Base-by-base conservation (phyloP, 2,888 invertebrate genomes). In the Chaetoderma sp. region DNA sequence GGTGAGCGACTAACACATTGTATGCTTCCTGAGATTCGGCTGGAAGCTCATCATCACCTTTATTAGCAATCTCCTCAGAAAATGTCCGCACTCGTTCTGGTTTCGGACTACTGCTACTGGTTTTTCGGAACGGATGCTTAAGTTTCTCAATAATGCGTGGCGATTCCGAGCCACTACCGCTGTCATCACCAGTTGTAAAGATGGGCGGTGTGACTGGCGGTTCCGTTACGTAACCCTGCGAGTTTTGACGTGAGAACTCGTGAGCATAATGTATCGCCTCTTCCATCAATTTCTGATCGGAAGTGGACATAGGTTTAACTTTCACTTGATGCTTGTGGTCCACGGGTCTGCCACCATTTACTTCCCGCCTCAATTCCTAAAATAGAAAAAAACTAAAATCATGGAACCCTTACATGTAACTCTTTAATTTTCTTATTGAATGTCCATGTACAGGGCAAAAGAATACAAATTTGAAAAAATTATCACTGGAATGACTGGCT, bases 241-340 rank as follows among this genome's bases (percentile, higher is more conserved):
- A 71, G 60, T 58, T 65, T 30, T 72, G 74, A 10, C 74, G 68
- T 49, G 94, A 95, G 67, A 96, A 90, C 88, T 96, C 95, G 86
- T 95, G 95, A 23, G 96, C 96, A 88, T 96, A 90, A 59, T 95
- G 95, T 68, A 96, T 95, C 0, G 96, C 97, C 23, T 93, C 93
- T 78, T 97, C 94, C 67, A 98, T 89, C 8, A 94, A 94, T 86
- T 92, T 94, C 85, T 95, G 92, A 82, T 97, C 97, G 67, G 95
- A 93, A 0, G 95, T 93, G 13, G 96, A 96, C 88, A 98, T 96
- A 2, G 93, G 94, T 86, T 96, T 97, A 82, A 96, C 87, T 77
- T 89, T 89, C 23, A 80, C 79, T 63, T 81, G 79, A 67, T 78
- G 76, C 70, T 76, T 74, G 39, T 71, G n/a, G 13, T 18, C n/a